Evolutionary conservation across 1,140 invertebrate species (phyloP), one percentile per base, ranked within the genome.

Genomic region (Bombus consobrinus): DNA sequence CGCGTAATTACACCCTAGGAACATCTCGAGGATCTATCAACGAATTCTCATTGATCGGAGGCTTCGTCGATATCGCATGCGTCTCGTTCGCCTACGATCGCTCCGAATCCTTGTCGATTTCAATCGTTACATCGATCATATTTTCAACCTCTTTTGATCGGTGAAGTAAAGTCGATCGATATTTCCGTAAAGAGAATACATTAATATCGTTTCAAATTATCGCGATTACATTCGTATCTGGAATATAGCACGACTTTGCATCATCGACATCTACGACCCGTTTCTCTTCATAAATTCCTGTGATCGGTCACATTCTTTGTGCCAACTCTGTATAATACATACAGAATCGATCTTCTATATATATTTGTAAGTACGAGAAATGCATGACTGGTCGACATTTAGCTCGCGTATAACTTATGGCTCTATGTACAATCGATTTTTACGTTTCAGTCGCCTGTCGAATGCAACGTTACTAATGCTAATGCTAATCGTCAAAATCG

Each of bases 251-350:
- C 41, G 80, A 64, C 57, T 47, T 47, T 34, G 22, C 43, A 15
- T 41, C 15, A 22, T n/a, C 57, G 76, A 79, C 22, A 22, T 62
- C 2, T 9, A 15, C 8, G 64, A 57, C 18, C 37, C 18, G 13
- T 68, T 53, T 34, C 13, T 34, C 34, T 22, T 37, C 59, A 22
- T 28, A 69, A 22, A 18, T 9, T 15, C 22, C 82, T 34, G 32
- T 81, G 59, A 22, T 53, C 62, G 37, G 39, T 75, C 71, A 69
- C 69, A 59, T 74, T 66, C 68, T 92, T 90, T 88, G 89, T 89
- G 88, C 86, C 83, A 88, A 91, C 77, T 89, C 85, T 90, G 88
- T 91, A 89, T 77, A 73, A 85, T 83, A 86, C 88, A 85, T 64
- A 76, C 86, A 85, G 78, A 88, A 87, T 85, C 82, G 79, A 81